Evolutionary conservation across 1,140 invertebrate species (phyloP).

Genomic region (Drosophila simulans): DNA sequence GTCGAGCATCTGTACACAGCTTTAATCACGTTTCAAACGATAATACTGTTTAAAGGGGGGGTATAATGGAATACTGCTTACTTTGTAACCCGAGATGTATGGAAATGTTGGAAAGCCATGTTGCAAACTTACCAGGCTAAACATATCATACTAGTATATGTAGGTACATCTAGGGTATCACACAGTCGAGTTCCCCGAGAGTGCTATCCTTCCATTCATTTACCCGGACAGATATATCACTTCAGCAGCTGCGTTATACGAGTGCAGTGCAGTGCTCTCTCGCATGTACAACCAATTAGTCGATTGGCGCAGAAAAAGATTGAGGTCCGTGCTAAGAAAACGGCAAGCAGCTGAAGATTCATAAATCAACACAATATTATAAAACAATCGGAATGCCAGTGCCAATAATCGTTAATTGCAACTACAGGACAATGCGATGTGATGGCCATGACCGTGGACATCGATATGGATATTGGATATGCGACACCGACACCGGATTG

Average conservation of each 20-base stretch:
- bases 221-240: constrained; percentile 25
- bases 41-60: not conserved
- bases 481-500: constrained; percentile 15
- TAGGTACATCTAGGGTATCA: constrained; percentile 2
- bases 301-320: constrained; percentile 47
- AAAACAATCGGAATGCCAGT: constrained; percentile 66
- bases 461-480: constrained; percentile 23
- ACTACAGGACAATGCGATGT: constrained; percentile 54
- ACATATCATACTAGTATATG: too few relatives aligned
- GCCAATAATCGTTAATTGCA: constrained; percentile 51
- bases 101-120: too few relatives aligned
- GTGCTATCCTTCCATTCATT: not conserved
- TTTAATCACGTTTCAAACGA: constrained; percentile 66
- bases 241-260: constrained; percentile 39
- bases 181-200: not conserved
- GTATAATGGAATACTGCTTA: not conserved
- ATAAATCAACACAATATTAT: constrained; percentile 72
- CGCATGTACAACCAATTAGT: constrained; percentile 67
- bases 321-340: constrained; percentile 29
- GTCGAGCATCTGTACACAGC: constrained; percentile 43
- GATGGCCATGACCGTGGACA: constrained; percentile 31
- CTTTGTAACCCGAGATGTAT: too few relatives aligned
- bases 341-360: constrained; percentile 15
- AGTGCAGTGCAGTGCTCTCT: constrained; percentile 15
- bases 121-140: too few relatives aligned